Percentiles rank a stretch among this genome's conserved stretches.
Conservation (phyloP, 1,140 invertebrate genomes). For the Philaenus spumarius region DNA sequence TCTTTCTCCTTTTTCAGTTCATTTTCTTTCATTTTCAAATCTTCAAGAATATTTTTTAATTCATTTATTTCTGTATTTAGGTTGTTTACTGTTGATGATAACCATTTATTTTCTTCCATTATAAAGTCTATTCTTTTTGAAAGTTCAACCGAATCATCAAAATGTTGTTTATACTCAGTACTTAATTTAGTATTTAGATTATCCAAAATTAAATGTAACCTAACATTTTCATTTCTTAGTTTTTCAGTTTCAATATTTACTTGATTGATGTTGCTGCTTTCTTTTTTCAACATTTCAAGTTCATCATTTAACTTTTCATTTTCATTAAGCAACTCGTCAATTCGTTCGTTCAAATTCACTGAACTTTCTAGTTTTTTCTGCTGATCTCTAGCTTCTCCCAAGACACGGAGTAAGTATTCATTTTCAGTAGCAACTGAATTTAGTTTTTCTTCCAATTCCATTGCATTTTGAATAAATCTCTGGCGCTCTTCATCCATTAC, state of each 20-base stretch:
- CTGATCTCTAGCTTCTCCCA: conserved; percentile 14
- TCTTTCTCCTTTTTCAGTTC: background rate
- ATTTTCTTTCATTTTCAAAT: conserved; percentile 35
- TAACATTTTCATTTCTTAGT: conserved; percentile 42
- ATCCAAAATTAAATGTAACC: conserved; percentile 41
- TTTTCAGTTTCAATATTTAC: conserved; percentile 29
- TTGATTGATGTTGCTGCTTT: background rate
- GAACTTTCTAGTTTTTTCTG: conserved; percentile 1
- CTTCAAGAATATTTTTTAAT: conserved; percentile 30
- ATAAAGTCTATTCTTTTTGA: background rate
- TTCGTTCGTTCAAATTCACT: background rate
- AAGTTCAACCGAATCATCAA: background rate
- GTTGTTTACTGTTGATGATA: background rate
- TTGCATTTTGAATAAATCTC: background rate
- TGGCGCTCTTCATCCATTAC: background rate
- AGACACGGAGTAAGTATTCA: conserved; percentile 27
- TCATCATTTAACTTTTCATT: conserved; percentile 39
- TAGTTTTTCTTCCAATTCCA: conserved; percentile 22
- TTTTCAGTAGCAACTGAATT: conserved; percentile 20
- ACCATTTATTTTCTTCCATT: background rate
- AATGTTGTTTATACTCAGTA: conserved; percentile 21
- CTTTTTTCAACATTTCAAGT: conserved; percentile 22
- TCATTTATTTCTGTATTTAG: conserved; percentile 35
- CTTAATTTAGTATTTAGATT: conserved; percentile 37
- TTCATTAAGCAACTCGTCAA: conserved; percentile 40